Percentiles rank a stretch among this genome's conserved stretches.
These are phyloP conservation scores for Todiramphus chloris DNA, from an alignment of 2,113 vertebrate species.

Conservation along the genomic window DNA sequence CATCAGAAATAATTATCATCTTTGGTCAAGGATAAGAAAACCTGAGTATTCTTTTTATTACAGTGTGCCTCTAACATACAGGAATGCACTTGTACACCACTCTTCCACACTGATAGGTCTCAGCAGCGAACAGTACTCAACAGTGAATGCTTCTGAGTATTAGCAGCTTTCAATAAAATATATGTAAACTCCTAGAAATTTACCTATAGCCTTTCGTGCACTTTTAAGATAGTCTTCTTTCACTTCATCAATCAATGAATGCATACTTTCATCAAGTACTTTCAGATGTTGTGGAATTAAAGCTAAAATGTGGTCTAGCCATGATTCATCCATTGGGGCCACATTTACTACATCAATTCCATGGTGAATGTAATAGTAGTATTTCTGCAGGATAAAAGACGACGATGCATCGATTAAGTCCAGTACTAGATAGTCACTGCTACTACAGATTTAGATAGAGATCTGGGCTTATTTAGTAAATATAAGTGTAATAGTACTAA, in stretches of 20 bases:
- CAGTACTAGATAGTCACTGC: background rate
- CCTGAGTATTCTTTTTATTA: background rate
- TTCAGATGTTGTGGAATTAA: slow-evolving; percentile 79
- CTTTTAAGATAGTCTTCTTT: slow-evolving; percentile 86
- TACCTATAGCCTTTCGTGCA: slow-evolving; percentile 86
- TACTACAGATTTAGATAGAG: background rate
- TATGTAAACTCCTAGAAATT: background rate
- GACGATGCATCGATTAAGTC: background rate
- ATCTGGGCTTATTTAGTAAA: background rate
- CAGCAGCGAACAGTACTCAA: background rate
- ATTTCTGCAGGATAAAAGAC: slow-evolving; percentile 70
- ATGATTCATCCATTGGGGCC: slow-evolving; percentile 80
- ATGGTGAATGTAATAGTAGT: slow-evolving; percentile 81
- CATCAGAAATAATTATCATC: background rate
- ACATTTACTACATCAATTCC: slow-evolving; percentile 81
- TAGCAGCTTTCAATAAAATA: background rate
- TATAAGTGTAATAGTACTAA: background rate
- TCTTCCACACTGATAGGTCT: background rate
- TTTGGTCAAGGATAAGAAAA: background rate
- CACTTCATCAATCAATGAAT: slow-evolving; percentile 79
- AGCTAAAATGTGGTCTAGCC: slow-evolving; percentile 77
- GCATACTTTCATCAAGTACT: slow-evolving; percentile 56
- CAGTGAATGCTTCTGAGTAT: background rate
- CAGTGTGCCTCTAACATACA: background rate
- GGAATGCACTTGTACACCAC: background rate